Conservation (phyloP, 2,888 invertebrate genomes). For the Agriopis aurantiaria region DNA sequence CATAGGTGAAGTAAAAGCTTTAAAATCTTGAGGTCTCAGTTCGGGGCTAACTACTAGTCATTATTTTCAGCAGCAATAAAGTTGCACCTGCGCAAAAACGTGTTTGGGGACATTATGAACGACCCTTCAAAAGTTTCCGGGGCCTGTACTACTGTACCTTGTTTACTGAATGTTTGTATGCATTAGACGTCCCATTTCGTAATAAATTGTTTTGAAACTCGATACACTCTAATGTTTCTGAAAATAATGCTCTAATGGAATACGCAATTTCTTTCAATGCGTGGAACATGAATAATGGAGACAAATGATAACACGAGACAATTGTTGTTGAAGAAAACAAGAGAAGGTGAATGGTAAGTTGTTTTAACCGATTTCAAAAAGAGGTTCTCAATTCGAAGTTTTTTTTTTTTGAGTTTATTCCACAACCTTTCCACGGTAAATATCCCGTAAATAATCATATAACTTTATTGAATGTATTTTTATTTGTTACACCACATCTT, state of each 20-base stretch:
- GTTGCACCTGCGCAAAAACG: neutral
- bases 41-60: no score
- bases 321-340: slow-evolving; percentile 22
- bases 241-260: slow-evolving; percentile 45
- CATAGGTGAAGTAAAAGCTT: no score
- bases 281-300: slow-evolving; percentile 41
- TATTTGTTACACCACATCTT: no score
- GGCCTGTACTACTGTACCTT: neutral
- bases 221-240: slow-evolving; percentile 39
- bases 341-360: neutral
- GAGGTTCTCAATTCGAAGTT: no score
- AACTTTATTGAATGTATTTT: no score
- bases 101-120: neutral
- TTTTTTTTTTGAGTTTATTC: neutral
- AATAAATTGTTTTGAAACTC: slow-evolving; percentile 46
- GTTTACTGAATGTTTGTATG: slow-evolving; percentile 13
- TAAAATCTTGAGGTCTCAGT: no score
- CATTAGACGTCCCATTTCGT: slow-evolving; percentile 36
- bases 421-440: no score
- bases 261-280: slow-evolving; percentile 39
- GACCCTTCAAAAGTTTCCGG: no score
- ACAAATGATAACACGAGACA: slow-evolving; percentile 34
- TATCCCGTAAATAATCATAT: no score
- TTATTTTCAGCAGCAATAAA: neutral
- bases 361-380: neutral